Evolutionary conservation across 2,888 invertebrate genomes (phyloP), one percentile per base, ranked within the genome.

Genomic region (Cryptocephalus moraei): DNA sequence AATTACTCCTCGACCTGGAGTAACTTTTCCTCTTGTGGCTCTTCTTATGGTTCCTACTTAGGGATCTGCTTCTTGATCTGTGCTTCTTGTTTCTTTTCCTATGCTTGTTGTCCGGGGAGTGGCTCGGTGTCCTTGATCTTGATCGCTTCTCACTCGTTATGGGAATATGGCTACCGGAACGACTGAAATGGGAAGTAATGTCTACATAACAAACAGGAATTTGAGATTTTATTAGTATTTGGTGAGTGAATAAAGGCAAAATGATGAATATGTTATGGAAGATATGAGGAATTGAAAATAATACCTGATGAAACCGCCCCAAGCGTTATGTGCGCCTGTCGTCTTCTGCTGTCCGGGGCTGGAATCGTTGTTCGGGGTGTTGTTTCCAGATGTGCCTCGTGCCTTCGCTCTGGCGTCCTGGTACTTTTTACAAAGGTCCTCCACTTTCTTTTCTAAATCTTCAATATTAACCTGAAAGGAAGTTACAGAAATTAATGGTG

Each of bases 391-490:
- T 43, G 46, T 69, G 1, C 74, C 71, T 48, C 74, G 70, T 0
- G 74, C 74, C 59, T 76, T 77, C 6, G 74, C 71, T 57, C 81
- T 76, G 1, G 80, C 79, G 50, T 82, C 82, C 49, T 84, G 78
- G 62, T 87, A 87, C 38, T 79, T 76, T 58, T 82, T 81, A 52
- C 82, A 78, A 1, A 87, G 70, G 58, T 84, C 82, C 45, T 86
- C 86, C 0, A 90, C 84, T 43, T 80, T 78, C 41, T 79, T 80
- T 59, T 90, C 89, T 44, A 90, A 67, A 39, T 78, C 75, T 53
- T 89, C 89, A 3, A 80, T 77, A 63, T 84, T 81, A 8, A 82
- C 79, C 79, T 79, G 43, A 38, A 50, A 56, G 6, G 22, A 22
- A 6, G 22, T 22, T 22, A 22, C 22, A 22, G 2, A 2, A 22